These are phyloP conservation scores for Ips typographus DNA, from an alignment of 1,140 invertebrate genomes.

Conservation along the genomic window DNA sequence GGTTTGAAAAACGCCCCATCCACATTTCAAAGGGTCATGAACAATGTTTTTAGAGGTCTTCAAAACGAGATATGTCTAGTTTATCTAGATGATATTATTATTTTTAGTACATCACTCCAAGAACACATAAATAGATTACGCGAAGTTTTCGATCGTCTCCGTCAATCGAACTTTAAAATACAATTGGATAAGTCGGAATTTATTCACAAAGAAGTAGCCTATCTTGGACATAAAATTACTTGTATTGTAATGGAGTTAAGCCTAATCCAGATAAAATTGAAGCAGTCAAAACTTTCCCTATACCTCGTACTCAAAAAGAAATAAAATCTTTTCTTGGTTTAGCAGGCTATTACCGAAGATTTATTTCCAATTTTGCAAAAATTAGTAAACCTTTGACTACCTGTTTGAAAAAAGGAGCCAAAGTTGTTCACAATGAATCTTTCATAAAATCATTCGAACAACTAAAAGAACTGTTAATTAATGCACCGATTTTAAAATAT, in stretches of 20 bases:
- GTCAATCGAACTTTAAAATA: conserved; percentile 31
- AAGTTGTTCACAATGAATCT: conserved; percentile 33
- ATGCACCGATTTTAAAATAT: no score
- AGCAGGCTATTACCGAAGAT: conserved; percentile 38
- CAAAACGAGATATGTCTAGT: conserved; percentile 38
- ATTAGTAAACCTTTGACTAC: conserved; percentile 40
- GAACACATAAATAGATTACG: conserved; percentile 28
- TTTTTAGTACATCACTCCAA: conserved; percentile 27
- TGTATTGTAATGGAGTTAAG: conserved; percentile 31
- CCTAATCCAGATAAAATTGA: conserved; percentile 38
- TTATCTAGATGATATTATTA: conserved; percentile 38
- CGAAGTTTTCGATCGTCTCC: conserved; percentile 17
- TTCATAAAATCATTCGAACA: conserved; percentile 48
- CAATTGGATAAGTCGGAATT: conserved; percentile 29
- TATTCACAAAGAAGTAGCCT: conserved; percentile 32
- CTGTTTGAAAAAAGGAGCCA: no score
- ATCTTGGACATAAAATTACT: conserved; percentile 41
- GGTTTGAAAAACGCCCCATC: conserved; percentile 51
- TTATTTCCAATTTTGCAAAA: conserved; percentile 44
- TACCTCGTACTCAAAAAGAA: conserved; percentile 36
- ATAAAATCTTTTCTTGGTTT: conserved; percentile 53
- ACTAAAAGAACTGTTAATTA: conserved; percentile 35
- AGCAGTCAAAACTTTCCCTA: conserved; percentile 20
- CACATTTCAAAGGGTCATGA: conserved; percentile 54
- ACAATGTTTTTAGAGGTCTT: conserved; percentile 48